Base-by-base conservation (phyloP, 2,888 invertebrate genomes). In the Lobophora halterata region DNA sequence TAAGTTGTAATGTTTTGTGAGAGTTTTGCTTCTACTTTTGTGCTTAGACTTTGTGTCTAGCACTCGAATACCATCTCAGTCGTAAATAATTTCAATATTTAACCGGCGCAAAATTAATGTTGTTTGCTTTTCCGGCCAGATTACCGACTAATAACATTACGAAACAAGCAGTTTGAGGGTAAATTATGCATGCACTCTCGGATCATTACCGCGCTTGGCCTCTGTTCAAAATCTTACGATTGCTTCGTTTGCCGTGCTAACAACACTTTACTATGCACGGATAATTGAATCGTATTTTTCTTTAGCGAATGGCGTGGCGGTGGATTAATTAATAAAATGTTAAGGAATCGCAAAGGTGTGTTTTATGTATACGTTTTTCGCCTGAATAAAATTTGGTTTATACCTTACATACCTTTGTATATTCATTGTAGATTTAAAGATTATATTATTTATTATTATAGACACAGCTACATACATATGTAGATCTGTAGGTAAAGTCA, bases 131-230 rank as follows among this genome's bases (percentile, higher is more conserved):
- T 72, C 76, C 77, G 71, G 67, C 81, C 79, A 85, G 83, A 87
- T 87, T 86, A 82, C 82, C 66, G 78, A 80, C 86, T 87, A 87
- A 87, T 85, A 82, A 85, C 81, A 82, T 87, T 79, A 85, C 82
- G 80, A 79, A 85, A 81, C 82, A 81, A 80, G 81, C 85, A 79
- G 72, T 79, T 79, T 76, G 79, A 69, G 67, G 72, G 69, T 86
- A 83, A 87, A 87, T 87, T 87, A 87, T 87, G 87, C 86, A 87
- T 86, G 74, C 79, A 76, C 71, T 85, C 73, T 71, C 86, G 87
- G 82, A 79, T 86, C 87, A 87, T 86, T 87, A 87, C 86, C 85
- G 61, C 68, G 65, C 60, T 67, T 75, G 72, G 75, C 79, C 74
- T 56, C 67, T 43, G 71, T 66, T 78, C 76, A 74, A 74, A 74